Evolutionary conservation across 92 coral and sea anemone species (phyloP).

Genomic region (Virgularia gustaviana): DNA sequence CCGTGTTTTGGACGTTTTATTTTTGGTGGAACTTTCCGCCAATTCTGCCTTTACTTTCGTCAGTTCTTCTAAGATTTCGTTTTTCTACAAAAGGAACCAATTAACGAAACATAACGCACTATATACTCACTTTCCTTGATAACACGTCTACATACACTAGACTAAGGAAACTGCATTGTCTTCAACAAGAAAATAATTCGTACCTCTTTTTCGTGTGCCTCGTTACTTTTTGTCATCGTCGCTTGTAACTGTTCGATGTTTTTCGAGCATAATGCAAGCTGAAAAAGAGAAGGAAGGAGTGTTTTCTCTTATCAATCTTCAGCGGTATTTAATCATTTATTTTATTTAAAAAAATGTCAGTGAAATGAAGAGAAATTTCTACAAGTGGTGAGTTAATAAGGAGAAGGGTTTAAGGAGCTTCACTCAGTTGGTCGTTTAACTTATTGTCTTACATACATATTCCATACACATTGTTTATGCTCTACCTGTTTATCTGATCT

Average conservation of each 20-base stretch:
- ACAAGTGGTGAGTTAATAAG: too few relatives aligned
- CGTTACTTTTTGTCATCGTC: not conserved
- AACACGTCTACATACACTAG: not conserved
- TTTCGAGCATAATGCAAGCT: conserved; percentile 5
- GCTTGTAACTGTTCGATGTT: conserved; percentile 5
- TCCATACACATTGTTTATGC: too few relatives aligned
- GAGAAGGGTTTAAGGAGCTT: too few relatives aligned
- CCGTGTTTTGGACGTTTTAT: conserved; percentile 8
- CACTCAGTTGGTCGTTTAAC: too few relatives aligned
- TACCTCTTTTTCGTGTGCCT: conserved; percentile 22
- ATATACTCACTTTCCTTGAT: not conserved
- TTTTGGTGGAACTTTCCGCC: conserved; percentile 1
- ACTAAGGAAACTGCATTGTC: not conserved
- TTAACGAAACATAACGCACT: not conserved
- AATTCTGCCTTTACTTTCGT: conserved; percentile 22
- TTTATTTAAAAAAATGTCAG: too few relatives aligned
- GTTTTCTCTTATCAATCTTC: too few relatives aligned
- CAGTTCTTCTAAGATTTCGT: conserved; percentile 12
- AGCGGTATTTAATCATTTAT: too few relatives aligned
- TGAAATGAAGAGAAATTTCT: too few relatives aligned
- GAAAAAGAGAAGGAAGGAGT: not conserved
- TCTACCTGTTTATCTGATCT: conserved; percentile 71
- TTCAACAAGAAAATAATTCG: too few relatives aligned
- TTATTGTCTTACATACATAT: too few relatives aligned
- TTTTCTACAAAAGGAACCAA: conserved; percentile 13